A percentile compares a stretch with the other conserved stretches of the same genome.
These are phyloP conservation scores for Leptura quadrifasciata DNA, from an alignment of 2,888 invertebrate genomes.

Conservation along the genomic window DNA sequence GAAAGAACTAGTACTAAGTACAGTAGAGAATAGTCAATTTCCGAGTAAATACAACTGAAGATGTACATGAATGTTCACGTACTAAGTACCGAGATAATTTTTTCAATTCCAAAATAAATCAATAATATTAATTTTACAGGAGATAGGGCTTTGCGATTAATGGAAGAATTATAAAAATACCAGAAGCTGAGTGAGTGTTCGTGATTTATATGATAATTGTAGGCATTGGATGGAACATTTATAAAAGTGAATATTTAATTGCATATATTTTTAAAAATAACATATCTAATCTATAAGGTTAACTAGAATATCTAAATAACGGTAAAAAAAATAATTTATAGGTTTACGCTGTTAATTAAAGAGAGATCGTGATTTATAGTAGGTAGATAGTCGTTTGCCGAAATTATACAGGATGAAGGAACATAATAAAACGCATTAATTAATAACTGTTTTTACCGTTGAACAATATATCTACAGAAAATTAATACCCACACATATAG, in stretches of 20 bases:
- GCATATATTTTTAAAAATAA: background rate
- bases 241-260: background rate
- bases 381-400: background rate
- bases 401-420: conserved; percentile 3
- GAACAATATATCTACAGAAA: background rate
- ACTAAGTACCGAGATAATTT: too few relatives aligned
- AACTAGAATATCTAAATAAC: background rate
- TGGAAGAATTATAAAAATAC: conserved; percentile 2
- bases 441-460: background rate
- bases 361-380: background rate
- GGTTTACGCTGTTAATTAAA: background rate
- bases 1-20: too few relatives aligned
- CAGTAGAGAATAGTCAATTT: too few relatives aligned
- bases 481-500: conserved; percentile 3
- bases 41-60: too few relatives aligned
- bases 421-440: background rate
- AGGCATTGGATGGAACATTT: background rate
- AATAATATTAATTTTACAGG: too few relatives aligned
- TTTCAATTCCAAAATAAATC: too few relatives aligned
- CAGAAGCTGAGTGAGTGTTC: conserved; percentile 3
- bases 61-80: too few relatives aligned
- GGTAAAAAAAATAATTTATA: background rate
- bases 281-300: background rate
- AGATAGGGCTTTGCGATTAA: too few relatives aligned
- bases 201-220: conserved; percentile 11